Percentiles rank a stretch among this genome's conserved stretches.
Conservation (phyloP, 2,113 vertebrate genomes). For the Etheostoma cragini region DNA sequence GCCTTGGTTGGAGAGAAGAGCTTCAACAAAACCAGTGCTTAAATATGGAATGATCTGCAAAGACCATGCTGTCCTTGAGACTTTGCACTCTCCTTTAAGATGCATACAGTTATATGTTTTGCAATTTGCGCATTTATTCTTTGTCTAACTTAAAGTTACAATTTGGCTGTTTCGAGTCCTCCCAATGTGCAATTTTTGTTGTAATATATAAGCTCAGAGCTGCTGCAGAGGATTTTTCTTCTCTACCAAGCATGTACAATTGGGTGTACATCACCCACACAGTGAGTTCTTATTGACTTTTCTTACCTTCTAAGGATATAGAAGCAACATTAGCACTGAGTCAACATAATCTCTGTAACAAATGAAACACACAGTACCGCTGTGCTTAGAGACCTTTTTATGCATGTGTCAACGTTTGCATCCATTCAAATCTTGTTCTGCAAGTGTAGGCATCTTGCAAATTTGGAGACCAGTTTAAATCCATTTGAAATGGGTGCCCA, state of each 20-base stretch:
- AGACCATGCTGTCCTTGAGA: constrained; percentile 47
- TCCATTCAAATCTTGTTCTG: constrained; percentile 24
- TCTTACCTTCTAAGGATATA: not conserved
- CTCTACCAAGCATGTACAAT: not conserved
- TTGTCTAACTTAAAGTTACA: not conserved
- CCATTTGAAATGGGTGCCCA: too few relatives aligned
- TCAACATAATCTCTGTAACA: constrained; percentile 7
- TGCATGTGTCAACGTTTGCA: constrained; percentile 32
- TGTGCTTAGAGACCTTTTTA: constrained; percentile 2
- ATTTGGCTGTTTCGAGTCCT: not conserved
- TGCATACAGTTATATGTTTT: constrained; percentile 7
- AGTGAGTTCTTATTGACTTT: constrained; percentile 12
- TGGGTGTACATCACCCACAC: constrained; percentile 9
- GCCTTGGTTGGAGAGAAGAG: constrained; percentile 61
- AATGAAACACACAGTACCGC: not conserved
- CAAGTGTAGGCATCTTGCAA: not conserved
- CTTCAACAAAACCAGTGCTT: constrained; percentile 39
- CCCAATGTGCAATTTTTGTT: not conserved
- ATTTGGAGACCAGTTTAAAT: not conserved
- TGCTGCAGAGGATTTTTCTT: not conserved
- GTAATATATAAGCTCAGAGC: constrained; percentile 8
- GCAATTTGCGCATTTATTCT: constrained; percentile 22
- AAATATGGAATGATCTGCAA: constrained; percentile 27
- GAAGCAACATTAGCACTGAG: not conserved
- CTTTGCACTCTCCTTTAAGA: constrained; percentile 38